Evolutionary conservation across 2,888 invertebrate genomes (phyloP).

Genomic region (Rhamnusium bicolor): DNA sequence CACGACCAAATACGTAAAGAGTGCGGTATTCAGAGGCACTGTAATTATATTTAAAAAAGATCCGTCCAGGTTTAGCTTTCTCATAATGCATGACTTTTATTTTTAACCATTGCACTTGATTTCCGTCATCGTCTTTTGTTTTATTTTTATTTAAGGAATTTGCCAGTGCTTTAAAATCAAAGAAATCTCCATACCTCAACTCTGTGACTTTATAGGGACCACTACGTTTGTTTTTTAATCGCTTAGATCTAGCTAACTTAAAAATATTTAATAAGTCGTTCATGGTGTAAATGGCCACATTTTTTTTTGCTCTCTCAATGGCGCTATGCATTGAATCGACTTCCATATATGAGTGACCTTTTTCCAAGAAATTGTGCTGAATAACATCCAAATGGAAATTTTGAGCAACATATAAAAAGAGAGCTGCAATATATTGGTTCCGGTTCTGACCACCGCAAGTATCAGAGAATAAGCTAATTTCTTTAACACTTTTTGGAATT

Average conservation of each 20-base stretch:
- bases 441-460: neutral
- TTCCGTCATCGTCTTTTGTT: neutral
- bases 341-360: constrained; percentile 33
- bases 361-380: constrained; percentile 21
- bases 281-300: constrained; percentile 20
- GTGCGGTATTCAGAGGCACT: too few species aligned
- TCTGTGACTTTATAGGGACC: neutral
- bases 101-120: too few species aligned
- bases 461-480: neutral
- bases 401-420: constrained; percentile 32
- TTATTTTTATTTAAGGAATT: neutral
- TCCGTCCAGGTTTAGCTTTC: too few species aligned
- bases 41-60: too few species aligned
- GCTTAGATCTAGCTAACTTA: neutral
- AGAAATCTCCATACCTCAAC: neutral
- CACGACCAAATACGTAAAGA: too few species aligned
- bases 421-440: constrained; percentile 17
- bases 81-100: too few species aligned
- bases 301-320: constrained; percentile 51
- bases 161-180: neutral
- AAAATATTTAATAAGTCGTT: constrained; percentile 8
- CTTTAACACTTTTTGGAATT: neutral
- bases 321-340: constrained; percentile 40
- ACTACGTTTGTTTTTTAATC: neutral
- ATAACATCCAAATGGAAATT: constrained; percentile 23